phyloP scores from a whole-genome alignment of 2,113 vertebrate genomes.

The Ginglymostoma cirratum region DNA sequence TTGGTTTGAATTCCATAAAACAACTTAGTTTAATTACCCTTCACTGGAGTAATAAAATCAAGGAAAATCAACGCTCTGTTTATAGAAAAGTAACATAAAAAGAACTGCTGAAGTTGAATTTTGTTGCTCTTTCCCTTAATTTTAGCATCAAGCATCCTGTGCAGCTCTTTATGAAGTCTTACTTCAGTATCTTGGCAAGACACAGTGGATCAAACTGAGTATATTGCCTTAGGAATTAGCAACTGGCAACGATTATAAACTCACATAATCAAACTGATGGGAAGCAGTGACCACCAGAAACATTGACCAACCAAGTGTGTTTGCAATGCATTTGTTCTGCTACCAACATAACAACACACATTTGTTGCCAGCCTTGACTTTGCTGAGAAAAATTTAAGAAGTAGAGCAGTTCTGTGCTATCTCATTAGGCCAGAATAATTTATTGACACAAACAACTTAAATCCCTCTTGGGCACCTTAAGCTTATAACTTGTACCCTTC shows the following conservation, averaged over 20 bases:
- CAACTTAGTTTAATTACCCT: too few species aligned
- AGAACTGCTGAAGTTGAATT: not conserved
- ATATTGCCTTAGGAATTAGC: not conserved
- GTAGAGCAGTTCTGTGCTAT: not conserved
- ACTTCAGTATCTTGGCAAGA: not conserved
- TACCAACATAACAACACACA: not conserved
- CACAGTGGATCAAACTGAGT: not conserved
- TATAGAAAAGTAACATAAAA: too few species aligned
- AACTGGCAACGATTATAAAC: not conserved
- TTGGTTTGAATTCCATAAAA: too few species aligned
- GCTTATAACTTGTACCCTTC: too few species aligned
- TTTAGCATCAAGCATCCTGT: not conserved
- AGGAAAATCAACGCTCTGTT: too few species aligned
- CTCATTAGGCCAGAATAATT: not conserved
- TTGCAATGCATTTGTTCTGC: not conserved
- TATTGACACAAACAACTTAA: too few species aligned
- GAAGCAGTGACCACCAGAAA: not conserved
- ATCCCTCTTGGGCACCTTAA: too few species aligned
- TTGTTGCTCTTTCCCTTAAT: not conserved
- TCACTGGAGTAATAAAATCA: too few species aligned
- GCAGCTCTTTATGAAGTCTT: not conserved
- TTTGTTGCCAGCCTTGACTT: not conserved
- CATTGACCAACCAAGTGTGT: not conserved
- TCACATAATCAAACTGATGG: not conserved
- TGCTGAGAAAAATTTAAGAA: not conserved